Base-by-base conservation (phyloP, 2,113 vertebrate genomes). In the Rissa tridactyla region DNA sequence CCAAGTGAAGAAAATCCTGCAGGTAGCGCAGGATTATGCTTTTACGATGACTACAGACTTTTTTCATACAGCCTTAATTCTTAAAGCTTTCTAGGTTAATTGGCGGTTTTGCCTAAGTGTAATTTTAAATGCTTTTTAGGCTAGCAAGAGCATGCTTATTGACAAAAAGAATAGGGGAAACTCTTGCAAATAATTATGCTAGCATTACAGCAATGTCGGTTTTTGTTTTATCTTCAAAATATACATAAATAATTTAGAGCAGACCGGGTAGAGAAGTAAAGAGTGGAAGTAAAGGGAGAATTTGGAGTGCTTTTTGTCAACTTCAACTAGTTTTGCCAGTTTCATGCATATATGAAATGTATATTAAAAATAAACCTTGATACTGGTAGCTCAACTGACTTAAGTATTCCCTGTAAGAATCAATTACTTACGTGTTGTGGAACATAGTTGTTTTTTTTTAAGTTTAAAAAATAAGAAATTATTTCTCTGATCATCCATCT, bases 321-420 rank as follows among this genome's bases (percentile, higher is more conserved):
- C 58, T 65, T 64, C 8, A 61, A 68, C 15, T 17, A 5, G 10
- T 5, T 60, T 47, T 79, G 27, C 12, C 1, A 3, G 22, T 60
- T 72, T 46, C 10, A 8, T 44, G 22, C 32, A 38, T 3, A 0
- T 60, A 8, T 5, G 7, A 51, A 77, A 46, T 47, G 20, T 0
- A 1, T 30, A 21, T 49, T 75, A 26, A 79, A 71, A 90, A 30
- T 5, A 18, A 47, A 14, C 22, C 7, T 27, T 64, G 21, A 64
- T 20, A n/a, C 4, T 47, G 30, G n/a, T n/a, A 25, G 13, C 19
- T 64, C 16, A 65, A 5, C 9, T 64, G n/a, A 19, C 38, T 44
- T 44, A 42, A 15, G 15, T 34, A 26, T 26, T 79, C 36, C 44
- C 25, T 66, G 17, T 14, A 70, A 21, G 29, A 70, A 78, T 75